These are phyloP conservation scores for Capitulum mitella DNA, from an alignment of 2,888 invertebrate genomes.

Conservation along the genomic window DNA sequence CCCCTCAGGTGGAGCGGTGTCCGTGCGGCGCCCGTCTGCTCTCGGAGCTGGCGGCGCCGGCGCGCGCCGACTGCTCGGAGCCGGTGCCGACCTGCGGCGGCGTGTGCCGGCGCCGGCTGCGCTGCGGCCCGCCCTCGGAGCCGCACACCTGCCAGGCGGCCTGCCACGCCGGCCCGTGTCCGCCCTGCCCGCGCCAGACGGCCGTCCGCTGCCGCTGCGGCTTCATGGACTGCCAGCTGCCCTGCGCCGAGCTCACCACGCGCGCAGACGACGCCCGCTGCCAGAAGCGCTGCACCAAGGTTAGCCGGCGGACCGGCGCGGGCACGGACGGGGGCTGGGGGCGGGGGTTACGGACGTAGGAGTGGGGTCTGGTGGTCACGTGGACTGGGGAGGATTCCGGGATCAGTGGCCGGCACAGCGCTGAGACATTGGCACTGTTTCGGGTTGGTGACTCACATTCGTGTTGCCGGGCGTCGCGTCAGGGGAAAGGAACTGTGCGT, in stretches of 20 bases:
- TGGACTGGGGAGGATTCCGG: no score
- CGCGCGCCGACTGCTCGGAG: conserved; percentile 64
- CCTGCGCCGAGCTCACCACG: conserved; percentile 62
- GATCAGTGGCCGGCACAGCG: no score
- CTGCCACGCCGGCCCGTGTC: conserved; percentile 68
- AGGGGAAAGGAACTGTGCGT: no score
- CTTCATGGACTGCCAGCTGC: conserved; percentile 69
- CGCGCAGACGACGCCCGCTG: conserved; percentile 70
- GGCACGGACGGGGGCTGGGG: neutral
- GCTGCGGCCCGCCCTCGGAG: conserved; percentile 56
- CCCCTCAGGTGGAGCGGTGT: conserved; percentile 56
- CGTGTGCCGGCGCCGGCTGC: conserved; percentile 54
- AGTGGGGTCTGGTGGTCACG: no score
- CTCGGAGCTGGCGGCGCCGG: neutral
- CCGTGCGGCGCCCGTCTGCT: conserved; percentile 63
- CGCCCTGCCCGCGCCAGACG: conserved; percentile 32
- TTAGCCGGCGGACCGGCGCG: no score
- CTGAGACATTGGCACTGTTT: no score
- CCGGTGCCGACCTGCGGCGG: conserved; percentile 73
- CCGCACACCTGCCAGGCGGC: conserved; percentile 60
- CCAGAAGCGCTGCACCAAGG: conserved; percentile 83
- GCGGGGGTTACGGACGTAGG: no score
- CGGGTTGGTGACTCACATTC: no score
- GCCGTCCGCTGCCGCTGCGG: conserved; percentile 69
- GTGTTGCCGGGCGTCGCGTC: no score